Percentiles rank a stretch among this genome's conserved stretches.
Evolutionary conservation across 2,113 vertebrate species (phyloP).

Genomic region (Marmota flaviventris): DNA sequence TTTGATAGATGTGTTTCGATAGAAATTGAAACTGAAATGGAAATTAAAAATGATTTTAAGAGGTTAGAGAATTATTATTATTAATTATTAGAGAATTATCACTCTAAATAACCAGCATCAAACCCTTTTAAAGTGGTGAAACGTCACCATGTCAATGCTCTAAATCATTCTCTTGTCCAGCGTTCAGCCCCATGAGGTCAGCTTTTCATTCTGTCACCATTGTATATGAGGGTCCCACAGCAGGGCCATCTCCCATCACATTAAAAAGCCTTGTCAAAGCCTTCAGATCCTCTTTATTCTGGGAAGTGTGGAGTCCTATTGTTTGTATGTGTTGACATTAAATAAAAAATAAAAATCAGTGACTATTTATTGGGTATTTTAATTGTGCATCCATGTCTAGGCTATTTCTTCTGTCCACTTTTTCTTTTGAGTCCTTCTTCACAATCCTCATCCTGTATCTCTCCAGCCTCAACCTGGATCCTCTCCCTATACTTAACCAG

Average conservation of each 20-base stretch:
- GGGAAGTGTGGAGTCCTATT: neutral
- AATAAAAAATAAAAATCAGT: constrained; percentile 44
- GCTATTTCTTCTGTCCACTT: neutral
- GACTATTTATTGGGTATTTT: constrained; percentile 15
- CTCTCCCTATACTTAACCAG: neutral
- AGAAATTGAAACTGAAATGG: too few relatives aligned
- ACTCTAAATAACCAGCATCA: neutral
- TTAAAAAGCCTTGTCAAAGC: constrained; percentile 8
- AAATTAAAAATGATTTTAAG: neutral
- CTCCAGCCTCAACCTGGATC: neutral
- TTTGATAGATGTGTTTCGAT: neutral
- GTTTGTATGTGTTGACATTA: neutral
- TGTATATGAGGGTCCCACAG: neutral
- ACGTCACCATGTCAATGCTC: neutral
- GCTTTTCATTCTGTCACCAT: neutral
- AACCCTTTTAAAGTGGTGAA: neutral
- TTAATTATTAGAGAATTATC: neutral
- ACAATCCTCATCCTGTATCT: neutral
- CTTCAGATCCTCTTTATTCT: neutral
- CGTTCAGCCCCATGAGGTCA: neutral
- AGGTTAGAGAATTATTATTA: neutral
- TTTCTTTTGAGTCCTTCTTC: neutral
- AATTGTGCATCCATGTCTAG: neutral
- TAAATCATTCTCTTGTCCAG: neutral
- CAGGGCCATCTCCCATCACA: neutral